Conservation (phyloP, 2,113 vertebrate genomes). For the Paradisaea rubra region DNA sequence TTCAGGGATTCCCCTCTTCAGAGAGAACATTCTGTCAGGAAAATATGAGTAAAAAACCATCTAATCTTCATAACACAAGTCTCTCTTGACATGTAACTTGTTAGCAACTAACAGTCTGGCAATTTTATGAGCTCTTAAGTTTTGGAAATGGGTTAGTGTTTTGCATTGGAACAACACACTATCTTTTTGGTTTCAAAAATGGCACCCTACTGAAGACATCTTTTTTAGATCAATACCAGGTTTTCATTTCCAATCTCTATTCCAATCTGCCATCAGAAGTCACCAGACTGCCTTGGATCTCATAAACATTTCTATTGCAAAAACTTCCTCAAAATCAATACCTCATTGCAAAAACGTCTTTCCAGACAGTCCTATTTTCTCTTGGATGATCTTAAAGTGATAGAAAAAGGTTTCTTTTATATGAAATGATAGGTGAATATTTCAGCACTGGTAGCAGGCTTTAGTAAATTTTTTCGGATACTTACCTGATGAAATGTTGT, state of each 20-base stretch:
- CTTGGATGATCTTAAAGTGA: not conserved
- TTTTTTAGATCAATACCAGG: not conserved
- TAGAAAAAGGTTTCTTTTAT: not conserved
- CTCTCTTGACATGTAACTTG: not conserved
- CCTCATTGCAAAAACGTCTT: not conserved
- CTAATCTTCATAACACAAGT: not conserved
- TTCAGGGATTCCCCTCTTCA: not conserved
- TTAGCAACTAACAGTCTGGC: not conserved
- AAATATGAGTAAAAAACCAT: not conserved
- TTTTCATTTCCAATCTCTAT: slow-evolving; percentile 2
- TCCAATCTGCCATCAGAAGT: not conserved
- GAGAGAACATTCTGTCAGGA: not conserved
- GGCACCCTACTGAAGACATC: not conserved
- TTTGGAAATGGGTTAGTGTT: not conserved
- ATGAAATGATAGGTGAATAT: not conserved
- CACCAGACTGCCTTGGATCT: not conserved
- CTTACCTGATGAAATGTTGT: not conserved
- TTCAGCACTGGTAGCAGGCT: not conserved
- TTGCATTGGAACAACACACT: not conserved
- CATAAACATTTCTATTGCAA: not conserved
- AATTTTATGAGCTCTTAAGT: not conserved
- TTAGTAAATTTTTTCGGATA: not conserved
- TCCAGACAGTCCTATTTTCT: not conserved
- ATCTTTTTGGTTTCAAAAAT: not conserved
- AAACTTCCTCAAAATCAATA: slow-evolving; percentile 38